Evolutionary conservation across 2,113 vertebrate genomes (phyloP).

Genomic region (Dendropsophus ebraccatus): DNA sequence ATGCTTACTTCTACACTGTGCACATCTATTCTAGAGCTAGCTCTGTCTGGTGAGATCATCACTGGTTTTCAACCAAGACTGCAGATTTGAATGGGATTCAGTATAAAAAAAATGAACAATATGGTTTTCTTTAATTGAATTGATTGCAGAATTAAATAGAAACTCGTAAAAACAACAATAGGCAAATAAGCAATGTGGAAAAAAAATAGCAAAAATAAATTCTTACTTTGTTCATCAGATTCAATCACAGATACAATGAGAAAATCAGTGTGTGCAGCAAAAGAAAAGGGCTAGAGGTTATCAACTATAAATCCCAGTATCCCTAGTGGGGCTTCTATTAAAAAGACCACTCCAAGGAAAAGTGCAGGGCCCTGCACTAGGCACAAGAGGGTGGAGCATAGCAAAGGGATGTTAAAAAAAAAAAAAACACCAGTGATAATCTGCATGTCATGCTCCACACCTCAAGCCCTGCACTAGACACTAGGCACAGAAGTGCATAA

Average conservation of each 20-base stretch:
- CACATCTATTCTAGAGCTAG: not conserved
- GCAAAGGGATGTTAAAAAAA: too few species aligned
- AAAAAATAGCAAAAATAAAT: conserved; percentile 40
- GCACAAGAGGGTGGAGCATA: not conserved
- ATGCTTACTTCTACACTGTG: too few species aligned
- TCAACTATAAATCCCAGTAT: conserved; percentile 27
- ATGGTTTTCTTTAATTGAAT: not conserved
- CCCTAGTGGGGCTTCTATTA: not conserved
- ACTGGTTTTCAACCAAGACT: not conserved
- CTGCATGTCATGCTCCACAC: not conserved
- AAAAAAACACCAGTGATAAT: not conserved
- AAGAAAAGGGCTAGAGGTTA: not conserved
- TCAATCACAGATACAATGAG: not conserved
- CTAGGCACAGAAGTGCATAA: not conserved
- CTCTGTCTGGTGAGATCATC: not conserved
- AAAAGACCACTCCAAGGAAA: not conserved
- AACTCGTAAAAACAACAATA: not conserved
- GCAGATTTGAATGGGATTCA: not conserved
- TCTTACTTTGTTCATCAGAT: not conserved
- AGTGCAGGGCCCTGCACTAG: not conserved
- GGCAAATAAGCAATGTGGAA: not conserved
- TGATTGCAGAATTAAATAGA: not conserved
- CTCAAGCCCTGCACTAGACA: not conserved
- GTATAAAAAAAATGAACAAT: not conserved
- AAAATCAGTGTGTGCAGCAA: conserved; percentile 4